A percentile compares a stretch with the other conserved stretches of the same genome.
phyloP scores from a whole-genome alignment of 2,888 invertebrate species.

The Sesamia inferens region DNA sequence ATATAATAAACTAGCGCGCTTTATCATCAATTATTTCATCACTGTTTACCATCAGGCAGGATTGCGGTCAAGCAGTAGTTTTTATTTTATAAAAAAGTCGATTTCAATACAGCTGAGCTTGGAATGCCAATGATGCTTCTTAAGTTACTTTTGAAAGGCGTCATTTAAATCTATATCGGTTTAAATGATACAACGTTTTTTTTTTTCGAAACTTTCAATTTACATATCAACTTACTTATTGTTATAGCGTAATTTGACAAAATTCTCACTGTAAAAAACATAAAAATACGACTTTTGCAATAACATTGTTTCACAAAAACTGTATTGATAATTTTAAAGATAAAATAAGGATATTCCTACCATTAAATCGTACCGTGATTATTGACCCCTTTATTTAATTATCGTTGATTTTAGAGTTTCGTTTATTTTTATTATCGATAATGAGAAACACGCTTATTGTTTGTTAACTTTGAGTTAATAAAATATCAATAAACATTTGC shows the following conservation, averaged over 20 bases:
- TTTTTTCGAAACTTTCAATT: constrained; percentile 23
- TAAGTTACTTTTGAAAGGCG: constrained; percentile 35
- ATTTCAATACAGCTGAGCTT: not conserved
- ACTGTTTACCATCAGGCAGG: too few species aligned
- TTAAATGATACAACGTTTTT: constrained; percentile 16
- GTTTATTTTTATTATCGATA: constrained; percentile 20
- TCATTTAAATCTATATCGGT: constrained; percentile 21
- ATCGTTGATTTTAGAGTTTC: constrained; percentile 36
- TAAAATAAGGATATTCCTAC: constrained; percentile 20
- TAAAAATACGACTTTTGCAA: constrained; percentile 12
- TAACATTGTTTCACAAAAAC: constrained; percentile 11
- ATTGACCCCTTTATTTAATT: constrained; percentile 47
- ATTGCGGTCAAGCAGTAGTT: too few species aligned
- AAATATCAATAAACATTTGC: constrained; percentile 26
- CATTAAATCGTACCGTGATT: constrained; percentile 32
- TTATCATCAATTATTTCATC: too few species aligned
- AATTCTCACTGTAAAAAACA: constrained; percentile 29
- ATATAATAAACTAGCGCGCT: too few species aligned
- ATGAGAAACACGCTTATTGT: constrained; percentile 9
- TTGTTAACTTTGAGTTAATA: constrained; percentile 24
- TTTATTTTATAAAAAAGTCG: not conserved
- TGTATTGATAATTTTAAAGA: constrained; percentile 6
- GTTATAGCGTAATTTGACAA: constrained; percentile 33
- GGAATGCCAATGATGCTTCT: constrained; percentile 6
- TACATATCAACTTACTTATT: constrained; percentile 10